Base-by-base conservation (phyloP, 2,797 vertebrate species). In the Pantherophis alleghaniensis region DNA sequence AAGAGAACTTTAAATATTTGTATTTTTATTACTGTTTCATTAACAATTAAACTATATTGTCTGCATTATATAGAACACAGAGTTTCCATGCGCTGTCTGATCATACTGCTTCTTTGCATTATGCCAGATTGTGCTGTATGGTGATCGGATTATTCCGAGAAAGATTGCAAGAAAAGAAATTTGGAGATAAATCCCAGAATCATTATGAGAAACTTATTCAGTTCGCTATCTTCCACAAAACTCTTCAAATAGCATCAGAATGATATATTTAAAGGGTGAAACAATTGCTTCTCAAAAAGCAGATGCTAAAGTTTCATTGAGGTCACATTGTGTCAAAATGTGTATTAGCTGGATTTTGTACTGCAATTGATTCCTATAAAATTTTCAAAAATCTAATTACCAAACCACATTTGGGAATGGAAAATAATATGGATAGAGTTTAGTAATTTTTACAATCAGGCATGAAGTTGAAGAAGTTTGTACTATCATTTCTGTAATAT, bases 341-440 rank as follows among this genome's bases (percentile, higher is more conserved):
- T 93, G 92, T 95, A 57, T 86, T 95, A 51, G 57, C 32, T 90
- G 7, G 42, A 26, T 87, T 87, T 91, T 32, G 14, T 74, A 14
- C n/a, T 83, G 37, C 16, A 88, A 18, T 55, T 89, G 91, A 89
- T 0, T 57, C 47, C 6, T 93, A 89, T 2, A 22, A 88, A 74
- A 0, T 63, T 9, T 89, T 90, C 88, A 61, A 20, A 92, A 83
- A 86, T 86, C 22, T 90, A 74, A 63, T 92, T 90, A 89, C 53
- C 20, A 22, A 83, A 47, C 87, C 28, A 79, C 37, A 16, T 86
- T 89, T 69, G 47, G 42, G 47, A 89, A 89, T 61, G 87, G 66
- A 37, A 93, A 90, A 57, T 74, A 63, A 37, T 91, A n/a, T 56
- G 11, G 14, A 51, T 47, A 63, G 83, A 53, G n/a, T n/a, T 55